Evolutionary conservation across 2,113 vertebrate species (phyloP).

Genomic region (Cyprinodon tularosa): DNA sequence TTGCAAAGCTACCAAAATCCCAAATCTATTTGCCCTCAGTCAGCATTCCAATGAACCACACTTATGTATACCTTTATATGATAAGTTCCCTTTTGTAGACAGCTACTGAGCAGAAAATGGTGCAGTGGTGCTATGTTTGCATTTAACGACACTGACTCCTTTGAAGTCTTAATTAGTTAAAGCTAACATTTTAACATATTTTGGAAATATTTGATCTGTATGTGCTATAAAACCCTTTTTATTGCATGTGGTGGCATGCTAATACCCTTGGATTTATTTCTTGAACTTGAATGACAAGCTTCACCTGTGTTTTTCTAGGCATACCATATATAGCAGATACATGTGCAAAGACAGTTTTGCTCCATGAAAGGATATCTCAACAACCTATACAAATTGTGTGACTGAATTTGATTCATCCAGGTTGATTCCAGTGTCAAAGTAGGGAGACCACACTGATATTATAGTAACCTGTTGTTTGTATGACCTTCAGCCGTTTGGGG

Average conservation of each 20-base stretch:
- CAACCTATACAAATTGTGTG: too few relatives aligned
- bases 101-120: background rate
- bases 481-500: too few relatives aligned
- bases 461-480: too few relatives aligned
- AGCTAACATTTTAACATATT: background rate
- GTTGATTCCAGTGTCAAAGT: too few relatives aligned
- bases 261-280: conserved; percentile 2
- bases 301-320: too few relatives aligned
- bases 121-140: conserved; percentile 11
- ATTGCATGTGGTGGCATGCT: background rate
- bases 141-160: conserved; percentile 1
- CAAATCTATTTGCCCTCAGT: conserved; percentile 38
- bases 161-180: background rate
- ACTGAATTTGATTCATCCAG: too few relatives aligned
- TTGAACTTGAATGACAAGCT: background rate
- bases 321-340: too few relatives aligned
- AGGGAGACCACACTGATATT: too few relatives aligned
- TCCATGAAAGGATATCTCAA: too few relatives aligned
- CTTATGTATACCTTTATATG: conserved; percentile 20
- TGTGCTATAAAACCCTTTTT: background rate
- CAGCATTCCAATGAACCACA: conserved; percentile 30
- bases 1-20: conserved; percentile 30
- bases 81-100: conserved; percentile 1
- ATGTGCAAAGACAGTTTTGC: too few relatives aligned
- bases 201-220: background rate